phyloP scores from a whole-genome alignment of 2,113 vertebrate species.

The Phalacrocorax brasilianus region DNA sequence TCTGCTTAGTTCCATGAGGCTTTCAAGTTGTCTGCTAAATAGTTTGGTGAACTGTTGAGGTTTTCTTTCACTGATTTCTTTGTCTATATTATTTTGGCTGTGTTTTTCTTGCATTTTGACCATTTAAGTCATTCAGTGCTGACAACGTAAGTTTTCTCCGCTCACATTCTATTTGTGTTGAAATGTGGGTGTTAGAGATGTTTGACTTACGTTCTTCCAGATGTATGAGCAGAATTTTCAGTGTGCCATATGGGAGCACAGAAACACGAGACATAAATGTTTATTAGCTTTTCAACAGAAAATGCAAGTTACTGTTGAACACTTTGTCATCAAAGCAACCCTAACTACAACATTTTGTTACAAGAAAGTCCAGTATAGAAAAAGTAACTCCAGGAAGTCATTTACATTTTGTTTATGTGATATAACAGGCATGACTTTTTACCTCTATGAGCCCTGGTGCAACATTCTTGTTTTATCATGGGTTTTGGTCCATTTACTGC shows the following conservation, averaged over 20 bases:
- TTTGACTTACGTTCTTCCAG: conserved; percentile 11
- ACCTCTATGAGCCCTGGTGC: background rate
- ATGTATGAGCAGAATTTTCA: background rate
- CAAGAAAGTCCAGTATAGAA: background rate
- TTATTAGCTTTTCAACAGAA: conserved; percentile 8
- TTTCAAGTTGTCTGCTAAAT: background rate
- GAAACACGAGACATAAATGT: background rate
- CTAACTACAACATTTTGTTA: background rate
- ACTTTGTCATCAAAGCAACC: background rate
- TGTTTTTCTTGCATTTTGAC: background rate
- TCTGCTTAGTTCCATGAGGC: background rate
- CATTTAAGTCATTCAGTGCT: background rate
- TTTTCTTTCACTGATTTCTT: background rate
- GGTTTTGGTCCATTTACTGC: background rate
- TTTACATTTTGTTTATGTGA: background rate
- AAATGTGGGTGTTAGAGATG: background rate
- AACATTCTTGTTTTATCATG: background rate
- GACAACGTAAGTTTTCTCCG: background rate
- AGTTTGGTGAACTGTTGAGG: background rate
- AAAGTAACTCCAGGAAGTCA: background rate
- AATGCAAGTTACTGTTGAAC: background rate
- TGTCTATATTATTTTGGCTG: background rate
- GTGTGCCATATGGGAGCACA: background rate
- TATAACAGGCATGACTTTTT: background rate
- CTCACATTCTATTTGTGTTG: background rate